Conservation (phyloP, 1,140 invertebrate species). For the Hirudo medicinalis region DNA sequence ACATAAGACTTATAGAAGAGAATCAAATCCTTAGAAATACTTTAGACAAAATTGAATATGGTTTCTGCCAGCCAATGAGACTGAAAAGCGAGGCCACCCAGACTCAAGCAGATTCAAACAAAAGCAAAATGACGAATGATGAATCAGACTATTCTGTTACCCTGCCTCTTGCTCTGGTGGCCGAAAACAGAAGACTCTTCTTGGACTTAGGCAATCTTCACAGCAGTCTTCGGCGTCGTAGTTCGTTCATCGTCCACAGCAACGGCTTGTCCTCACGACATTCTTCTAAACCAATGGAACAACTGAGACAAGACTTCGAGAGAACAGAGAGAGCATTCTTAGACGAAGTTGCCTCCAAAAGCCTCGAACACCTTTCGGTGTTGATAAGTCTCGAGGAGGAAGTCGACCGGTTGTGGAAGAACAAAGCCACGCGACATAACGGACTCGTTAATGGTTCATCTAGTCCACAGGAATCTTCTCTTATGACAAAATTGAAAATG, state of each 20-base stretch:
- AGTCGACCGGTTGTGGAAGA: not conserved
- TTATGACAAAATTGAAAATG: not conserved
- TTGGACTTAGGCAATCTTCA: constrained; percentile 1
- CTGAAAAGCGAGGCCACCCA: constrained; percentile 7
- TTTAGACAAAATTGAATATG: constrained; percentile 7
- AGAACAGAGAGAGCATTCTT: not conserved
- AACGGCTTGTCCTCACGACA: not conserved
- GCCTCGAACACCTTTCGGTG: constrained; percentile 1
- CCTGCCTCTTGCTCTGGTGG: not conserved
- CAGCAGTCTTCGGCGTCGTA: not conserved
- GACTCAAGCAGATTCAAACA: not conserved
- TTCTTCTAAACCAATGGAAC: not conserved
- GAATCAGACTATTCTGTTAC: not conserved
- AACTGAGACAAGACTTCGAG: not conserved
- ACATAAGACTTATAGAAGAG: not conserved
- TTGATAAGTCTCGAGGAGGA: not conserved
- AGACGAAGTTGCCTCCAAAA: not conserved
- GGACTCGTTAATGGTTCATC: not conserved
- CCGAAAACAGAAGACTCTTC: constrained; percentile 5
- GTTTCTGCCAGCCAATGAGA: constrained; percentile 5
- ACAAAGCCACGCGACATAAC: not conserved
- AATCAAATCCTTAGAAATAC: constrained; percentile 9
- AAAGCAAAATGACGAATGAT: not conserved
- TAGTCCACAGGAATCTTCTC: not conserved
- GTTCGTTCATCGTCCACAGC: not conserved